These are phyloP conservation scores for Diploptera punctata DNA, from an alignment of 2,888 invertebrate genomes.

Conservation along the genomic window DNA sequence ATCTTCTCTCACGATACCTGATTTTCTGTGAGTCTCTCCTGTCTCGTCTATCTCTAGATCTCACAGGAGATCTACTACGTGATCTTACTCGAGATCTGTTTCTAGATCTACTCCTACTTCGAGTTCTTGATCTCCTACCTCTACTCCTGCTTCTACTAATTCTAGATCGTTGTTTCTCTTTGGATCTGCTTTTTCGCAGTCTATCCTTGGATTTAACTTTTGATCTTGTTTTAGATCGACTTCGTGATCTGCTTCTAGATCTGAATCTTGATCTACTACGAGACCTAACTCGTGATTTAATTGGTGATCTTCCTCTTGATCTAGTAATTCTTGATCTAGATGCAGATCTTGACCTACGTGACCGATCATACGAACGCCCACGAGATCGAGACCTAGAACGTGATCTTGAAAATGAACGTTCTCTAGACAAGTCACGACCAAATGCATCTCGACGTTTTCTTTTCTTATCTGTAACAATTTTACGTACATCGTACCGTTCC, in stretches of 20 bases:
- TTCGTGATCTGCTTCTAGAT: constrained; percentile 53
- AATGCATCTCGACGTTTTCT: constrained; percentile 75
- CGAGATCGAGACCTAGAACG: constrained; percentile 50
- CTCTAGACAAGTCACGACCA: constrained; percentile 72
- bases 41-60: constrained; percentile 47
- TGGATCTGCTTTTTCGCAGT: constrained; percentile 37
- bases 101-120: constrained; percentile 51
- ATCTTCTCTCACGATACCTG: constrained; percentile 33
- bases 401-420: constrained; percentile 49
- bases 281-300: constrained; percentile 50
- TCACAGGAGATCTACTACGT: constrained; percentile 49
- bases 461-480: constrained; percentile 71
- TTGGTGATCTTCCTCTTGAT: constrained; percentile 44
- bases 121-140: constrained; percentile 49
- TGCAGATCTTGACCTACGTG: constrained; percentile 50
- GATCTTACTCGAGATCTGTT: constrained; percentile 50
- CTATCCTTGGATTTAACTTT: constrained; percentile 45
- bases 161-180: constrained; percentile 32
- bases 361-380: constrained; percentile 51
- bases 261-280: constrained; percentile 51
- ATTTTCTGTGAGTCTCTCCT: constrained; percentile 41
- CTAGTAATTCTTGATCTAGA: constrained; percentile 46
- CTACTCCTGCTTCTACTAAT: constrained; percentile 47
- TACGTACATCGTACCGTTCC: constrained; percentile 83
- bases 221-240: constrained; percentile 46